phyloP scores from a whole-genome alignment of 2,797 vertebrate genomes.

The Rhinatrema bivittatum region DNA sequence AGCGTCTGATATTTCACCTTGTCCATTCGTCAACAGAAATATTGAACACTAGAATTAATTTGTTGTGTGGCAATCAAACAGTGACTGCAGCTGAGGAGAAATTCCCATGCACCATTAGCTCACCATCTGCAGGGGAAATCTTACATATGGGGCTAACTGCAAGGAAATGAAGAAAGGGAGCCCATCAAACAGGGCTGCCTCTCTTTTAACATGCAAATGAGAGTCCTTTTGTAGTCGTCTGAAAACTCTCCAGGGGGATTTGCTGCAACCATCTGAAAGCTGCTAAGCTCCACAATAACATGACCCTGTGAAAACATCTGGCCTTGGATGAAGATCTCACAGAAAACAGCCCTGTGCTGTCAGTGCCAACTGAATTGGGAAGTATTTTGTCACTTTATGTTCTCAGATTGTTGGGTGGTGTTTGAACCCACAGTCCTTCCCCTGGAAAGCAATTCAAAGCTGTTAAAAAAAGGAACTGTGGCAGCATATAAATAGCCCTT shows the following conservation, averaged over 20 bases:
- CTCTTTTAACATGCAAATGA: slow-evolving; percentile 74
- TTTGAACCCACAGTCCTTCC: slow-evolving; percentile 1
- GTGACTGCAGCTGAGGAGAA: slow-evolving; percentile 32
- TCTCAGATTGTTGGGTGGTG: not conserved
- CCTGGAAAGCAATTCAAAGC: slow-evolving; percentile 4
- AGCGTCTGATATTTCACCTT: slow-evolving; percentile 17
- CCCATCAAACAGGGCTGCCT: slow-evolving; percentile 61
- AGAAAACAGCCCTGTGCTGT: slow-evolving; percentile 58
- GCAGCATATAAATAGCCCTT: slow-evolving; percentile 4
- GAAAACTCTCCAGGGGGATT: slow-evolving; percentile 58
- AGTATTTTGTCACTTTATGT: slow-evolving; percentile 30
- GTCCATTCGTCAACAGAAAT: slow-evolving; percentile 37
- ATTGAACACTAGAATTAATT: slow-evolving; percentile 24
- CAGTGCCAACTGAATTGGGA: slow-evolving; percentile 61
- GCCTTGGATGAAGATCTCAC: slow-evolving; percentile 60
- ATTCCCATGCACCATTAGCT: slow-evolving; percentile 41
- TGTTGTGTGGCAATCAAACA: slow-evolving; percentile 37
- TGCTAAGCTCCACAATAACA: slow-evolving; percentile 21
- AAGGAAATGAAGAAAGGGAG: slow-evolving; percentile 43
- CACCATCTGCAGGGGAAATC: slow-evolving; percentile 39
- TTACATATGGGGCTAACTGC: slow-evolving; percentile 33
- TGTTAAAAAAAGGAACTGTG: slow-evolving; percentile 6
- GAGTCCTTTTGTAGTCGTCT: slow-evolving; percentile 68
- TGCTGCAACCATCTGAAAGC: slow-evolving; percentile 46
- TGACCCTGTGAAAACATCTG: slow-evolving; percentile 32